Evolutionary conservation across 1,140 invertebrate species (phyloP), one percentile per base, ranked within the genome.

Genomic region (Drosophila triauraria): DNA sequence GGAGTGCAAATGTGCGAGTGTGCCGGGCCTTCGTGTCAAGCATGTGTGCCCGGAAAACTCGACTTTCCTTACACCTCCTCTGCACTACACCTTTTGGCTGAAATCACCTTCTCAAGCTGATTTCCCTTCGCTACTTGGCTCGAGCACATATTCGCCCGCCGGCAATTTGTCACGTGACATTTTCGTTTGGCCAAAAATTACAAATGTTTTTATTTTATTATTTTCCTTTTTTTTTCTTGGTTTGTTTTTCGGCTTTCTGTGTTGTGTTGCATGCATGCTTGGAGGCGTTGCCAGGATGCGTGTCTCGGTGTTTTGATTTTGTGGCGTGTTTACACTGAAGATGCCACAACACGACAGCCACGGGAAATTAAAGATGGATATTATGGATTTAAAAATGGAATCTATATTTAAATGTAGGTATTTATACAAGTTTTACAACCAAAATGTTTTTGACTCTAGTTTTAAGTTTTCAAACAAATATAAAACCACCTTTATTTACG

Each of bases 161-260:
- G 64, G 84, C 84, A 84, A 87, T 87, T 87, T 87, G 84, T 90
- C 84, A 87, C 80, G 68, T 80, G 80, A 78, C 78, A 74, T 88
- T 74, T 63, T 76, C 68, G 64, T 71, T 60, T 78, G 57, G 46
- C 78, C 75, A 51, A 47, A 82, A 76, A 77, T 59, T 78, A 78
- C 75, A 78, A 78, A 78, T 78, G 75, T 78, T 77, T 56, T 67
- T 62, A 47, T 75, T 82, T 57, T 35, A 35, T 35, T 35, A 10
- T 10, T 35, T 30, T 6, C 27, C 8, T 10, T 35, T 72, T 72
- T 72, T 30, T 59, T 25, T 15, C 25, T 13, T 30, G 50, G 65
- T 50, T 61, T 64, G 58, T 74, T 57, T 60, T 68, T 43, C 15
- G n/a, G 2, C n/a, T 47, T 74, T 61, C 20, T 44, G n/a, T n/a